Conservation (phyloP, 2,888 invertebrate genomes). For the Lamellibrachia satsuma region DNA sequence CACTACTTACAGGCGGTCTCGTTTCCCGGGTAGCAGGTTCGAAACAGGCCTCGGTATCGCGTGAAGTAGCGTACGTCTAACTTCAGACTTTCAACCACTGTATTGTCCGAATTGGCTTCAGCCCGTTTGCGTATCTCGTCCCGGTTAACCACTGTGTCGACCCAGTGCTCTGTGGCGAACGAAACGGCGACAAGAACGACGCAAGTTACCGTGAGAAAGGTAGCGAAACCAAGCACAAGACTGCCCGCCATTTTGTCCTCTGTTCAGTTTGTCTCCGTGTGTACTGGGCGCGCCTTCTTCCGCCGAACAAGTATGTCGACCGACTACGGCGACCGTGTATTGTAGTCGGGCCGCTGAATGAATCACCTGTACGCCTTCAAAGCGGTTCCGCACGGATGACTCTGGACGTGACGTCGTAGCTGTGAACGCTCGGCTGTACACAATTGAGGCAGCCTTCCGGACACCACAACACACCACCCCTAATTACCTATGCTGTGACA, state of each 20-base stretch:
- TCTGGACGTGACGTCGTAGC: background rate
- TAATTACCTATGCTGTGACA: too few relatives aligned
- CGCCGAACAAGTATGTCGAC: background rate
- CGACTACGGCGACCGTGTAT: background rate
- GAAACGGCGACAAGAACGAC: slow-evolving; percentile 48
- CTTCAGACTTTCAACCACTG: background rate
- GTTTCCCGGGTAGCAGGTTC: slow-evolving; percentile 57
- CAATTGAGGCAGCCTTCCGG: background rate
- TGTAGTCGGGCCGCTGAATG: slow-evolving; percentile 10
- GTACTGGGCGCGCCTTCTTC: background rate
- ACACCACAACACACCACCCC: too few relatives aligned
- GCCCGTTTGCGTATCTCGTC: background rate
- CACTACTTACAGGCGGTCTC: slow-evolving; percentile 55
- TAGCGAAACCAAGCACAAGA: slow-evolving; percentile 22
- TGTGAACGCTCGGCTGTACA: background rate
- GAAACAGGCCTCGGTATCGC: slow-evolving; percentile 53
- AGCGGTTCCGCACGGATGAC: background rate
- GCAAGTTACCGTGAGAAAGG: slow-evolving; percentile 21
- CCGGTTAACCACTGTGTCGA: slow-evolving; percentile 52
- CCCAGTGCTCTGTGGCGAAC: slow-evolving; percentile 58
- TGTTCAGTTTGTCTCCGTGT: background rate
- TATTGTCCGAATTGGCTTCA: background rate
- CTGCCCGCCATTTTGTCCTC: slow-evolving; percentile 18
- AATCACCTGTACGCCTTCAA: background rate
- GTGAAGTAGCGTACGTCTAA: slow-evolving; percentile 35